Evolutionary conservation across 2,113 vertebrate genomes (phyloP).

Genomic region (Fregetta grallaria): DNA sequence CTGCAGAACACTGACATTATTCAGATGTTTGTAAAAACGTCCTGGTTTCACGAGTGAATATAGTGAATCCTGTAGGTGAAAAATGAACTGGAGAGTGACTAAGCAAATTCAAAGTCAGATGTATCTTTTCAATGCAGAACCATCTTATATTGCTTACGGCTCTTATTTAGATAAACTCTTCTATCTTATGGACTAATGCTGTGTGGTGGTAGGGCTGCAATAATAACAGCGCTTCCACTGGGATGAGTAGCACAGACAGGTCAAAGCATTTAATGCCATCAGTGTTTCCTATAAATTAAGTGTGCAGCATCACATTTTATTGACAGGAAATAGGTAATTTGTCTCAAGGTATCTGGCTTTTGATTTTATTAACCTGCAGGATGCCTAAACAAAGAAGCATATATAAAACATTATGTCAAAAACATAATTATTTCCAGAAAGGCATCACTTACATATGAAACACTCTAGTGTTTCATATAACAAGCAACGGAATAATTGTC

Average conservation of each 20-base stretch:
- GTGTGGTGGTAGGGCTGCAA: background rate
- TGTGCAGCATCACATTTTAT: conserved; percentile 39
- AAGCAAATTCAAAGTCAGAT: background rate
- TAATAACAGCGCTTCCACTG: background rate
- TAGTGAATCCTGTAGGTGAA: background rate
- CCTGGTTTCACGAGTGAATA: background rate
- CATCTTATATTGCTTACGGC: background rate
- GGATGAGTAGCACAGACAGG: background rate
- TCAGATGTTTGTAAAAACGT: background rate
- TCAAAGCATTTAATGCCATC: conserved; percentile 11
- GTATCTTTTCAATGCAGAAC: background rate
- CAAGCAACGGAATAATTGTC: background rate
- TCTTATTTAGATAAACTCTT: background rate
- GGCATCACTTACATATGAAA: background rate
- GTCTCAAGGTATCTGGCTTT: conserved; percentile 17
- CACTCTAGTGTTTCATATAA: background rate
- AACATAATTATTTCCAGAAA: conserved; percentile 27
- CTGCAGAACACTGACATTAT: background rate
- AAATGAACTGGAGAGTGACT: conserved; percentile 19
- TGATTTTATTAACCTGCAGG: conserved; percentile 48
- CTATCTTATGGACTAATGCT: background rate
- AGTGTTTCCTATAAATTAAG: conserved; percentile 44
- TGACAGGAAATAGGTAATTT: conserved; percentile 43
- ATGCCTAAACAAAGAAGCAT: background rate
- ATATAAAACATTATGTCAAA: background rate